Evolutionary conservation across 2,113 vertebrate genomes (phyloP).

Genomic region (Plestiodon gilberti): DNA sequence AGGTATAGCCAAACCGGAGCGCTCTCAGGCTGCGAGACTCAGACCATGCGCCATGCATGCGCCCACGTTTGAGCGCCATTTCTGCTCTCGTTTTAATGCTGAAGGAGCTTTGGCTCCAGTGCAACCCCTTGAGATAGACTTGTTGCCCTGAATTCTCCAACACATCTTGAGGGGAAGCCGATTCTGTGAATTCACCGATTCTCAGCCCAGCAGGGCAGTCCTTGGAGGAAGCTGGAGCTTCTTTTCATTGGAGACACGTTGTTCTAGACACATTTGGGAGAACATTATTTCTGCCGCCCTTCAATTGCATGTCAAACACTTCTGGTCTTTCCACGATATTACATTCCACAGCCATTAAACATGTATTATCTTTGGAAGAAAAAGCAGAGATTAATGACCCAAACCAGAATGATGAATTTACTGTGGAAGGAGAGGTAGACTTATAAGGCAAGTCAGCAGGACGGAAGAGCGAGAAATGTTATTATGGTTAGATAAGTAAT

Average conservation of each 20-base stretch:
- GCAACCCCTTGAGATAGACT: accelerated
- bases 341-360: slow-evolving; percentile 52
- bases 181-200: background rate
- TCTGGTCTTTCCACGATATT: slow-evolving; percentile 33
- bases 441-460: slow-evolving; percentile 32
- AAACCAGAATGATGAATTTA: slow-evolving; percentile 45
- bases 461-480: slow-evolving; percentile 24
- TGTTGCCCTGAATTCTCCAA: background rate
- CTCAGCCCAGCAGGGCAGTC: background rate
- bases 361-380: slow-evolving; percentile 49
- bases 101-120: background rate
- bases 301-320: slow-evolving; percentile 34
- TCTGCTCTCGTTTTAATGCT: background rate
- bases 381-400: slow-evolving; percentile 61
- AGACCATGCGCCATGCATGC: too few relatives aligned
- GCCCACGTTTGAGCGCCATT: background rate
- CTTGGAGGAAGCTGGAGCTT: background rate
- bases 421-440: slow-evolving; percentile 13
- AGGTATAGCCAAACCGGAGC: background rate
- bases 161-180: background rate
- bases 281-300: slow-evolving; percentile 31
- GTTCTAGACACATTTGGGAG: slow-evolving; percentile 27
- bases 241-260: background rate
- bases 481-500: slow-evolving; percentile 46
- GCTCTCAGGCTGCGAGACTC: too few relatives aligned